Percentiles rank a stretch among this genome's conserved stretches.
Conservation (phyloP, 2,113 vertebrate genomes). For the Aspiorhynchus laticeps region DNA sequence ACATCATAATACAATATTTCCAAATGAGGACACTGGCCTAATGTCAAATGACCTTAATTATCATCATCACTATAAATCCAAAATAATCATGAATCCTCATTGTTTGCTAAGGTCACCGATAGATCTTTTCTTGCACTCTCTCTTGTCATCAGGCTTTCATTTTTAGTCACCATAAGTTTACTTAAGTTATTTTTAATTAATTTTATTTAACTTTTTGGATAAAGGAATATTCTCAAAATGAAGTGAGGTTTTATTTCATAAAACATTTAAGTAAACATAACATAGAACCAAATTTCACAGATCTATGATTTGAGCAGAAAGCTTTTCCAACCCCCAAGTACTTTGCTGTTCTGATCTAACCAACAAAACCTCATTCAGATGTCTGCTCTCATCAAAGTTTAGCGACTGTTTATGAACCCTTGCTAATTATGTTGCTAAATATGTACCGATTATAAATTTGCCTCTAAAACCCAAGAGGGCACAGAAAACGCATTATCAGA, state of each 20-base stretch:
- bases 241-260: background rate
- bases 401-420: background rate
- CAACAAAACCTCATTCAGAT: background rate
- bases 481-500: constrained; percentile 9
- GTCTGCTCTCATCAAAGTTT: background rate
- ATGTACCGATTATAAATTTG: constrained; percentile 3
- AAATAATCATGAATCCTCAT: background rate
- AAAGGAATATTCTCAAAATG: background rate
- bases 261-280: background rate
- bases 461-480: constrained; percentile 16
- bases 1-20: background rate
- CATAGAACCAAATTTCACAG: background rate
- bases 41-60: background rate
- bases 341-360: background rate
- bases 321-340: background rate
- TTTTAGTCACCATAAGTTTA: background rate
- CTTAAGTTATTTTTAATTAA: background rate
- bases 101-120: background rate
- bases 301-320: background rate
- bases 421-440: background rate
- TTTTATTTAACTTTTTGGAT: background rate
- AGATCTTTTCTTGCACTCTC: background rate
- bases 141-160: background rate
- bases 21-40: background rate
- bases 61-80: background rate